A percentile compares a stretch with the other conserved stretches of the same genome.
These are phyloP conservation scores for Chironomus riparius DNA, from an alignment of 2,888 invertebrate genomes.

Conservation along the genomic window DNA sequence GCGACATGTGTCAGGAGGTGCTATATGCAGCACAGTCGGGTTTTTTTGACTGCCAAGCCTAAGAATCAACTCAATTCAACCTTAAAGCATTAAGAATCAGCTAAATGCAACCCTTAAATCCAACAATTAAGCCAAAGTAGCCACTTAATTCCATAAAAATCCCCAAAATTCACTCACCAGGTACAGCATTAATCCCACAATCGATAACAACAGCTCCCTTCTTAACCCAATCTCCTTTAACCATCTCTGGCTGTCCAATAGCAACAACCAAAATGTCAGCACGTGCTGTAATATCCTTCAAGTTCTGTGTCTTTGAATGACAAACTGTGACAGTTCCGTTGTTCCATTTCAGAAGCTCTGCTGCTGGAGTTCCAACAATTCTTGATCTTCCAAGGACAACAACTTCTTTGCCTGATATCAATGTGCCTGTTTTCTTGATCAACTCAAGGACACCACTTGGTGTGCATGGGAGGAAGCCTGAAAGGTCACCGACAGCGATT, in stretches of 20 bases:
- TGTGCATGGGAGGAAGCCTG: conserved; percentile 91
- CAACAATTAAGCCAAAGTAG: too few relatives aligned
- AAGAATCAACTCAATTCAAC: too few relatives aligned
- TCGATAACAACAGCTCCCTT: conserved; percentile 97
- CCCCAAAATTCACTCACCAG: conserved; percentile 49
- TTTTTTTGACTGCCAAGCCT: too few relatives aligned
- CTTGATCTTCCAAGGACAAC: conserved; percentile 95
- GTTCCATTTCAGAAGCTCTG: conserved; percentile 91
- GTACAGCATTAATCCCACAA: conserved; percentile 91
- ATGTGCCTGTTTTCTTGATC: conserved; percentile 68
- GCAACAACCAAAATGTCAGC: conserved; percentile 97
- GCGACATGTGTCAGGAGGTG: too few relatives aligned
- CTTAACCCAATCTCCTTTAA: conserved; percentile 93
- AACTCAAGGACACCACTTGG: conserved; percentile 92
- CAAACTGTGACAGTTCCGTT: conserved; percentile 96
- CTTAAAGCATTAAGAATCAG: too few relatives aligned
- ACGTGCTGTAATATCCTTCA: conserved; percentile 62
- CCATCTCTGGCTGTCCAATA: conserved; percentile 81
- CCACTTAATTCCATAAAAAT: too few relatives aligned
- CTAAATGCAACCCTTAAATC: too few relatives aligned
- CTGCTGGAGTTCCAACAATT: conserved; percentile 93
- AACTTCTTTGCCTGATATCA: conserved; percentile 72
- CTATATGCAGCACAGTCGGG: too few relatives aligned
- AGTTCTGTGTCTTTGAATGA: conserved; percentile 84
- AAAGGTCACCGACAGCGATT: conserved; percentile 78